Evolutionary conservation across 2,797 vertebrate species (phyloP).

Genomic region (Schizopygopsis malacanthus): DNA sequence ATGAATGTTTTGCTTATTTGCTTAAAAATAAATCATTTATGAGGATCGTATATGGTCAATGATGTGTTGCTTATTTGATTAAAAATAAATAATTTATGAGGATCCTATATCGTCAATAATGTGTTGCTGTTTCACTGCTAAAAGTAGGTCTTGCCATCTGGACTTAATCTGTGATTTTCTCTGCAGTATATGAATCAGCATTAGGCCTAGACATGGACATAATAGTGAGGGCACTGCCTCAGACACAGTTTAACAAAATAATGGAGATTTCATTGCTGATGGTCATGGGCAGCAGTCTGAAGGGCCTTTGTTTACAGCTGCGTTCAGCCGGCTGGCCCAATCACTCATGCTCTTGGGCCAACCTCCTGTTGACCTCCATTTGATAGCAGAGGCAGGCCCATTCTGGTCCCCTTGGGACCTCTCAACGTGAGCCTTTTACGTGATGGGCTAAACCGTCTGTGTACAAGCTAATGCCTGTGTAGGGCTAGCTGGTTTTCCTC

Average conservation of each 20-base stretch:
- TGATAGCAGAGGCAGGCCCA: slow-evolving; percentile 51
- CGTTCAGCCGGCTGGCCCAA: slow-evolving; percentile 66
- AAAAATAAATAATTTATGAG: neutral
- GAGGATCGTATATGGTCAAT: too few relatives aligned
- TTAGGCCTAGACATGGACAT: slow-evolving; percentile 78
- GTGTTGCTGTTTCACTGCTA: slow-evolving; percentile 58
- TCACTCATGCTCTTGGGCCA: slow-evolving; percentile 65
- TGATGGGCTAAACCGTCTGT: slow-evolving; percentile 33
- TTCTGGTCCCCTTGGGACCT: slow-evolving; percentile 51
- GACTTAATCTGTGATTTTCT: slow-evolving; percentile 77
- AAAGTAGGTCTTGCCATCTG: slow-evolving; percentile 60
- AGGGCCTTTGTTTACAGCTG: slow-evolving; percentile 50
- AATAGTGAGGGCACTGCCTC: slow-evolving; percentile 73
- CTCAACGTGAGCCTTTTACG: slow-evolving; percentile 50
- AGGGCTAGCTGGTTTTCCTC: neutral
- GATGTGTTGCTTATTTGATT: neutral
- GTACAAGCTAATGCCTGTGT: neutral
- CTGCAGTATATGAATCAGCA: slow-evolving; percentile 75
- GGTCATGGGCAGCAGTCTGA: slow-evolving; percentile 67
- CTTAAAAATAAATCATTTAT: too few relatives aligned
- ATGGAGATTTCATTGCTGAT: slow-evolving; percentile 80
- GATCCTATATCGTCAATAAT: slow-evolving; percentile 56
- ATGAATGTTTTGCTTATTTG: neutral
- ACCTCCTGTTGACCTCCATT: slow-evolving; percentile 60
- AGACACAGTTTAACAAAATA: slow-evolving; percentile 77